Conservation (phyloP, 2,888 invertebrate genomes). For the Brenthis ino region DNA sequence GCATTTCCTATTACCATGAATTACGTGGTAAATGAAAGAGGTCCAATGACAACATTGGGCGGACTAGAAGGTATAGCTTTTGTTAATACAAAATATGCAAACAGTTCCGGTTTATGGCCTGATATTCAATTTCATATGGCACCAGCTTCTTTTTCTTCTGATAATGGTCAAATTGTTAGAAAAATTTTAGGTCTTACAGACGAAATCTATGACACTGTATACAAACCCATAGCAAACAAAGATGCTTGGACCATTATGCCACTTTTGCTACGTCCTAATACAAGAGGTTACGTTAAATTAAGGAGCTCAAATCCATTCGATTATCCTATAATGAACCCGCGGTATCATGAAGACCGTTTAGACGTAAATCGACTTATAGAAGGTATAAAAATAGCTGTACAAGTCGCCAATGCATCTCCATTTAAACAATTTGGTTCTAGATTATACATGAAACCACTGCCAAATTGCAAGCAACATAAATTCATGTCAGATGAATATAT, state of each 20-base stretch:
- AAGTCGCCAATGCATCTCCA: constrained; percentile 88
- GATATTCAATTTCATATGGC: constrained; percentile 97
- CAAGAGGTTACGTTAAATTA: constrained; percentile 89
- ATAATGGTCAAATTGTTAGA: constrained; percentile 87
- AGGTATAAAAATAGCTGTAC: constrained; percentile 89
- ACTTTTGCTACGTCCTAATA: constrained; percentile 89
- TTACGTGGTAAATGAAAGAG: constrained; percentile 84
- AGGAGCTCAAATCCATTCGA: constrained; percentile 92
- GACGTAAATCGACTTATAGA: constrained; percentile 92
- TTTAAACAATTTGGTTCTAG: constrained; percentile 91
- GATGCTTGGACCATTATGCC: constrained; percentile 94
- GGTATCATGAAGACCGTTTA: constrained; percentile 92
- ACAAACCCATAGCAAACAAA: constrained; percentile 89
- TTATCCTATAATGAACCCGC: constrained; percentile 94
- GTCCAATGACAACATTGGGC: constrained; percentile 92
- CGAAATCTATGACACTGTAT: constrained; percentile 89
- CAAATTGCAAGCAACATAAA: constrained; percentile 87
- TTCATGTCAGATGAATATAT: constrained; percentile 92
- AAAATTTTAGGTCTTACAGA: constrained; percentile 92
- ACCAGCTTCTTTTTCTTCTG: constrained; percentile 92
- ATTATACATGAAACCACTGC: constrained; percentile 88
- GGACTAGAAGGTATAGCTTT: constrained; percentile 95
- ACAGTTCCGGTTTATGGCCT: constrained; percentile 89
- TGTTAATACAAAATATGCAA: constrained; percentile 92
- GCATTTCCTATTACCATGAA: constrained; percentile 91